Percentiles rank a stretch among this genome's conserved stretches.
These are phyloP conservation scores for Globia sparganii DNA, from an alignment of 2,888 invertebrate genomes.

Conservation along the genomic window DNA sequence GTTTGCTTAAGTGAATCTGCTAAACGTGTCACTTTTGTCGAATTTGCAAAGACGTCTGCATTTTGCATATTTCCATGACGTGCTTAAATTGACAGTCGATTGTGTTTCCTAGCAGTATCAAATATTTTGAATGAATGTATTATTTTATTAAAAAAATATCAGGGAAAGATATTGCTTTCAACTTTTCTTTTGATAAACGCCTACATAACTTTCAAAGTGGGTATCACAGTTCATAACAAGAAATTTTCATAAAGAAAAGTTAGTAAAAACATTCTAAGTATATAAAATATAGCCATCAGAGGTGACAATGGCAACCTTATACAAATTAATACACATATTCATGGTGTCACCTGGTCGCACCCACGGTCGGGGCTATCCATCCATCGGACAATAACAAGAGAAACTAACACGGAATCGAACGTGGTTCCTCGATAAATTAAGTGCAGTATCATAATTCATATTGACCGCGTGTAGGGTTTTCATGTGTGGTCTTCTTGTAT, in stretches of 20 bases:
- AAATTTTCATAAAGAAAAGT: constrained; percentile 28
- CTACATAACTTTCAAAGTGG: constrained; percentile 10
- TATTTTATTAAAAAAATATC: not conserved
- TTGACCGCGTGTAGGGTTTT: constrained; percentile 55
- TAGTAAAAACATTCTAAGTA: constrained; percentile 16
- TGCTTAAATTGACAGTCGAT: not conserved
- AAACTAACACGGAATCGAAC: constrained; percentile 79
- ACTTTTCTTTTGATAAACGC: constrained; percentile 17
- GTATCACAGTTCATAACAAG: constrained; percentile 1
- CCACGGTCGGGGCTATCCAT: constrained; percentile 67
- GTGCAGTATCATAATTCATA: constrained; percentile 80
- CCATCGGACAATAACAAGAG: constrained; percentile 77
- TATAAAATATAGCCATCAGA: constrained; percentile 46
- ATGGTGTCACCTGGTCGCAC: constrained; percentile 53
- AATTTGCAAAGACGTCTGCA: constrained; percentile 22
- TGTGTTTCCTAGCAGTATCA: not conserved
- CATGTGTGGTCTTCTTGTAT: constrained; percentile 40
- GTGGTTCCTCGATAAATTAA: constrained; percentile 80
- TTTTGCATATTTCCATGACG: constrained; percentile 17
- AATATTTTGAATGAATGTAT: not conserved
- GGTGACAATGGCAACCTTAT: constrained; percentile 42
- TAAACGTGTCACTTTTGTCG: constrained; percentile 27
- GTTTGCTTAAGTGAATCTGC: constrained; percentile 29
- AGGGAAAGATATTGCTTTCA: not conserved
- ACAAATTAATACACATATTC: constrained; percentile 64